These are phyloP conservation scores for Callyntrura sp. DNA, from an alignment of 2,888 invertebrate species.

Conservation along the genomic window DNA sequence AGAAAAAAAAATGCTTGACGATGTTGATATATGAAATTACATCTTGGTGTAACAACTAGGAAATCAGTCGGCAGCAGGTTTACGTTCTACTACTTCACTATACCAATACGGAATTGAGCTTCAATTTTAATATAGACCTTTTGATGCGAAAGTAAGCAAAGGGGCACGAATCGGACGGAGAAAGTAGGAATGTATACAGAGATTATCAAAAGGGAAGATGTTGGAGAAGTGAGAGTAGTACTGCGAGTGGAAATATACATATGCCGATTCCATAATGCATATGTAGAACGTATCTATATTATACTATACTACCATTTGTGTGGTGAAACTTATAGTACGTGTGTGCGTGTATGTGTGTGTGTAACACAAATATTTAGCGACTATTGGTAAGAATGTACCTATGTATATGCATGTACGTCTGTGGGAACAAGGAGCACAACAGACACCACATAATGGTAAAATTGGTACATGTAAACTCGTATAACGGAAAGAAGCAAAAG, in stretches of 20 bases:
- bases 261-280: too few species aligned
- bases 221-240: too few species aligned
- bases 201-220: constrained; percentile 47
- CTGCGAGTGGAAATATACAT: too few species aligned
- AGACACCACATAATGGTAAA: constrained; percentile 43
- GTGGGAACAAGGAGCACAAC: not conserved
- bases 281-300: too few species aligned
- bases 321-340: too few species aligned
- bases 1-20: constrained; percentile 42
- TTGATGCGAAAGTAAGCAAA: constrained; percentile 4
- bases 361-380: too few species aligned
- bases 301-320: too few species aligned
- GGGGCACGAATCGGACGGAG: constrained; percentile 49
- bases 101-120: constrained; percentile 6
- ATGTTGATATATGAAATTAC: constrained; percentile 21
- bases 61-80: constrained; percentile 8
- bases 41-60: not conserved
- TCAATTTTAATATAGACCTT: constrained; percentile 57
- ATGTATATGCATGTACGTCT: not conserved
- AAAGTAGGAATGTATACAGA: constrained; percentile 64
- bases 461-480: too few species aligned
- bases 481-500: constrained; percentile 10
- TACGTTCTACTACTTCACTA: not conserved
- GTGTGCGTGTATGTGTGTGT: too few species aligned
- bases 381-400: too few species aligned